Evolutionary conservation across 1,140 invertebrate genomes (phyloP), one percentile per base, ranked within the genome.

Genomic region (Contarinia nasturtii): DNA sequence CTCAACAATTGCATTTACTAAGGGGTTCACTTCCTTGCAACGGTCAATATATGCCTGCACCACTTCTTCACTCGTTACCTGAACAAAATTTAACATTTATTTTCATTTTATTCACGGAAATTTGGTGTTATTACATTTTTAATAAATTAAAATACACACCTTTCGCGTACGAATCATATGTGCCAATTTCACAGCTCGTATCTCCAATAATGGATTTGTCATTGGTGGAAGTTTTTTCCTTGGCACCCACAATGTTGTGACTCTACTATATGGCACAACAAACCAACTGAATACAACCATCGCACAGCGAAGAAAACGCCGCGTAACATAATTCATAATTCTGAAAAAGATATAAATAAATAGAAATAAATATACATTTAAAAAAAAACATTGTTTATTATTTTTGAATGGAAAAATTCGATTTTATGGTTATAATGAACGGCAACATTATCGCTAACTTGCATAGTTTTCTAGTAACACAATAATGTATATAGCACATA

Each of bases 1-100:
- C 50, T 80, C 72, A 1, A 80, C 76, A 14, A 83, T 69, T 17
- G 75, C 75, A 62, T 83, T 84, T 19, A 84, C 51, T n/a, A 74
- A 54, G 2, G 74, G 72, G 63, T 84, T 79, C 1, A 83, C 75
- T 52, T 75, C 68, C 27, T 64, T 55, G 49, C 80, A 80, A 47
- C 81, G 66, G 14, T 64, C 59, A 17, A 82, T 75, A 49, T 75
- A 82, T 0, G 75, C 70, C 49, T 60, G 55, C 0, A 82, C 70
- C 2, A 82, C 73, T 53, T 73, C 68, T 54, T 73, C 70, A 56
- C 71, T 67, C 51, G 62, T 70, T 15, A 75, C 55, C 72, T 75
- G 54, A 14, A 60, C 58, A 36, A 27, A 27, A 34, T 40, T 15
- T 45, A 40, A 19, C 17, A 45, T 11, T 33, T 20, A 44, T 15